Evolutionary conservation across 1,140 invertebrate genomes (phyloP), one percentile per base, ranked within the genome.

Genomic region (Theocolax elegans): DNA sequence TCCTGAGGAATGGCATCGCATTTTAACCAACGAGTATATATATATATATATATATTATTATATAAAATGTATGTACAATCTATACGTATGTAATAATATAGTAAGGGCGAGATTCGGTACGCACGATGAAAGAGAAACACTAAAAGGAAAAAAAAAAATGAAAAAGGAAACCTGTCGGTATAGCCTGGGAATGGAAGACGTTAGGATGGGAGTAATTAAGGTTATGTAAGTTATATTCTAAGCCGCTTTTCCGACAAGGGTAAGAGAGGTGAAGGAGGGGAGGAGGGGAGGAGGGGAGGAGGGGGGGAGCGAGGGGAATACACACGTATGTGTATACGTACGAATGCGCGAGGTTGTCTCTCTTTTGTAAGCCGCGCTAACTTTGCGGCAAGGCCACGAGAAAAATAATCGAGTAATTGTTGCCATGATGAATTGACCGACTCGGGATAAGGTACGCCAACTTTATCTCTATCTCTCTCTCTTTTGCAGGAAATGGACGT

Each of bases 381-480:
- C 31, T 2, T 17, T n/a, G 38, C n/a, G 1, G 29, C 62, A 53
- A 65, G 63, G 49, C 13, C 51, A 13, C 35, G 23, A 40, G 66
- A 60, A 49, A 60, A 60, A 59, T 59, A 66, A 54, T 44, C 49
- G 63, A 40, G 21, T 54, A 65, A 53, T 65, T 65, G 35, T 51
- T 40, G 31, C 19, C 19, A 27, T 25, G 49, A 65, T 54, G 25
- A 58, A 59, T 65, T 42, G 53, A 59, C 21, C 27, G 19, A 15
- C 27, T 35, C 46, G 27, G 35, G 27, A 15, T 35, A 49, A 60
- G 25, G 46, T 31, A 44, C 13, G 15, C 27, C n/a, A n/a, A n/a
- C n/a, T 9, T 23, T 25, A 7, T 2, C 48, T 51, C 48, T 21
- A 4, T 48, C 17, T 21, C 44, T 2, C n/a, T 48, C 10, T 2